Base-by-base conservation (phyloP, 2,113 vertebrate genomes). In the Riparia riparia region DNA sequence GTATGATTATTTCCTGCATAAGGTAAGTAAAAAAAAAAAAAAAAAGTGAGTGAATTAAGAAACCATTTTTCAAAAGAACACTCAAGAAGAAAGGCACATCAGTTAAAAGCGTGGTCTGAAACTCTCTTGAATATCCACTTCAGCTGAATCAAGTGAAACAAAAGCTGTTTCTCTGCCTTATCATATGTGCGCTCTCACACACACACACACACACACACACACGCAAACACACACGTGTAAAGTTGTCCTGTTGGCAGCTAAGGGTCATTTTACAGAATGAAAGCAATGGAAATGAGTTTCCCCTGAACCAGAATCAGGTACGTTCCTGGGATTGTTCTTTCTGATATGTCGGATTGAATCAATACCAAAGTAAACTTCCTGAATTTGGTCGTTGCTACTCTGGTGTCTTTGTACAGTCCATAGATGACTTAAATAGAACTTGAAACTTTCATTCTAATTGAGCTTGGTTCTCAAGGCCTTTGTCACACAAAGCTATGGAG, bases 221-320 rank as follows among this genome's bases (percentile, higher is more conserved):
- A 42, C 13, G 14, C 41, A 42, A 17, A 56, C 15, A 53, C 17
- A 24, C 24, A 29, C 3, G 0, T 53, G 39, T 77, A 50, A 51
- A 81, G 64, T 85, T 94, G 58, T 47, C 70, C 64, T 83, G 11
- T 86, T 92, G 77, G 71, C 83, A 90, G 63, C 80, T 65, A 89
- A 45, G 80, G 91, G 53, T 87, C 49, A 92, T 92, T 95, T 95
- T 81, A 85, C 53, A 82, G 41, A 96, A 91, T 89, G 77, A 95
- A 91, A 91, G 51, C 47, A 58, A 29, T 71, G 90, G 80, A 93
- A 97, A 95, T 92, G 31, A 76, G 28, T 95, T 95, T 95, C 66
- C 94, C 60, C 37, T 18, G 5, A 93, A 90, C 60, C 42, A 60
- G 64, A 94, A 97, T 65, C 64, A 85, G 68, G 71, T 80, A 42